A percentile compares a stretch with the other conserved stretches of the same genome.
Evolutionary conservation across 2,113 vertebrate genomes (phyloP).

Genomic region (Apteryx owenii): DNA sequence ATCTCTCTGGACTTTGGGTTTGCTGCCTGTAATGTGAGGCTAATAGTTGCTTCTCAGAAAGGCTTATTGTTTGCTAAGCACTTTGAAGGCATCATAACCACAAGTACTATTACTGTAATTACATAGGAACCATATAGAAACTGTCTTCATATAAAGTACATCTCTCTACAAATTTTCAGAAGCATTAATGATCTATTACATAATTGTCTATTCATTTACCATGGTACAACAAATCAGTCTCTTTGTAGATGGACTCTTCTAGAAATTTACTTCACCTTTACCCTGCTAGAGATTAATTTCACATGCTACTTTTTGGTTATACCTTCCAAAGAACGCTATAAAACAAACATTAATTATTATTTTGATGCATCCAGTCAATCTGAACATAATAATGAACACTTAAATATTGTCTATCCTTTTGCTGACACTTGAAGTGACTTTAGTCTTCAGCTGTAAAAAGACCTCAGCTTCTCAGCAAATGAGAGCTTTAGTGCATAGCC

Average conservation of each 20-base stretch:
- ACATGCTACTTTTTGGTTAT: rapidly evolving
- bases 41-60: background rate
- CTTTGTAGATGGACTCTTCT: background rate
- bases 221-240: background rate
- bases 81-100: background rate
- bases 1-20: background rate
- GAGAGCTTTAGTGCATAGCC: background rate
- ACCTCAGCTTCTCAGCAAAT: background rate
- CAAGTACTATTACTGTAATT: background rate
- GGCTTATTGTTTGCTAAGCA: background rate
- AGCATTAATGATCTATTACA: background rate
- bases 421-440: background rate
- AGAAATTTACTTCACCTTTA: conserved; percentile 12
- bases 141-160: background rate
- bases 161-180: background rate
- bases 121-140: background rate
- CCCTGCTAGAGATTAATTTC: background rate
- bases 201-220: background rate
- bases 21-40: background rate
- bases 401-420: background rate
- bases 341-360: background rate
- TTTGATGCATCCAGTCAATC: background rate
- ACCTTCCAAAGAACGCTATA: background rate
- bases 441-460: background rate
- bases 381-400: background rate